These are phyloP conservation scores for Oceanodroma leucorhoa DNA, from an alignment of 2,797 vertebrate genomes.

Conservation along the genomic window DNA sequence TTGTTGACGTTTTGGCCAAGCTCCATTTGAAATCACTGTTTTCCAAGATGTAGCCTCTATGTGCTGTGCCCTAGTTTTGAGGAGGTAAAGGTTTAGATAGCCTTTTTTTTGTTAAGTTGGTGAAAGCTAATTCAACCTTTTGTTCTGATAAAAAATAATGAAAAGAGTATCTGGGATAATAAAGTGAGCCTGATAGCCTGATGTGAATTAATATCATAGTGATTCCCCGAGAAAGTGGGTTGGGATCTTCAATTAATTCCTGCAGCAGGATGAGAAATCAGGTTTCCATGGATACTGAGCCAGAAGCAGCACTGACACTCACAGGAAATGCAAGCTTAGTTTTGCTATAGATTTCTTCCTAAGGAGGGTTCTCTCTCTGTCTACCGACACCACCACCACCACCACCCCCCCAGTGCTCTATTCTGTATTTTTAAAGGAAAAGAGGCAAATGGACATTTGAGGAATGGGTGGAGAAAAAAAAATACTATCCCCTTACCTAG, in stretches of 20 bases:
- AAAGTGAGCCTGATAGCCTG: not conserved
- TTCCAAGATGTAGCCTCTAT: not conserved
- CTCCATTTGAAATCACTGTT: not conserved
- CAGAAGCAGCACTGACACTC: slow-evolving; percentile 14
- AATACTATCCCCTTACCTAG: not conserved
- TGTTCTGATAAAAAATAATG: not conserved
- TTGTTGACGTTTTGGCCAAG: not conserved
- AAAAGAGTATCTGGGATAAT: not conserved
- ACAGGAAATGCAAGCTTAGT: not conserved
- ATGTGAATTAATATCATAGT: not conserved
- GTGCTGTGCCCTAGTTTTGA: not conserved
- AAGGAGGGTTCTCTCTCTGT: not conserved
- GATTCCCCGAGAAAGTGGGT: not conserved
- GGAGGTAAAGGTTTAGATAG: not conserved
- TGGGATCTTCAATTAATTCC: slow-evolving; percentile 47
- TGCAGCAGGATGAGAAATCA: slow-evolving; percentile 31
- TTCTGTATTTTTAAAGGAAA: not conserved
- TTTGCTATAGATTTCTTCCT: not conserved
- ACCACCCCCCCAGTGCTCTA: not conserved
- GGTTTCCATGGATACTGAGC: slow-evolving; percentile 68
- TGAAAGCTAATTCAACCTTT: not conserved
- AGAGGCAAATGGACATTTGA: not conserved
- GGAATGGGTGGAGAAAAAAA: not conserved
- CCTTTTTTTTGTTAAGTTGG: not conserved
- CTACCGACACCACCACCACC: too few relatives aligned